Evolutionary conservation across 1,140 invertebrate species (phyloP).

Genomic region (Achroia grisella): DNA sequence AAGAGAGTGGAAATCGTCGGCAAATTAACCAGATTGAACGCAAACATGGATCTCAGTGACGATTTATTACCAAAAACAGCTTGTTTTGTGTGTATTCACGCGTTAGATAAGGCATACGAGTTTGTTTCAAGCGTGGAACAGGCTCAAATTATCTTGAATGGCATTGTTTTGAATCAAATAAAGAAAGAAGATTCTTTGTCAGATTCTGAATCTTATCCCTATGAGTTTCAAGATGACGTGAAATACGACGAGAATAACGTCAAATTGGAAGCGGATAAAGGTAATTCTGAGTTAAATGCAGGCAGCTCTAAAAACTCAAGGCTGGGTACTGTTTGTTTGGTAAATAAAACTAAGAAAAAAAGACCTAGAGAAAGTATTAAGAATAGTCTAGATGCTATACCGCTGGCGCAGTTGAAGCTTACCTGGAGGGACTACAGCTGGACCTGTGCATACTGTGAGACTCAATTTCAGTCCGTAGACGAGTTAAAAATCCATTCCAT

Average conservation of each 20-base stretch:
- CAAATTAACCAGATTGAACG: constrained; percentile 29
- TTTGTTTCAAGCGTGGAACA: constrained; percentile 35
- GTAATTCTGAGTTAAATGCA: neutral
- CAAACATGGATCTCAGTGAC: constrained; percentile 15
- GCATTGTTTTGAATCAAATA: constrained; percentile 11
- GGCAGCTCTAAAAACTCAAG: neutral
- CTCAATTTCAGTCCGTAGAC: constrained; percentile 8
- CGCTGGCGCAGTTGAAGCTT: constrained; percentile 12
- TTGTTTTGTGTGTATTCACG: constrained; percentile 40
- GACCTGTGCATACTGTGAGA: constrained; percentile 14
- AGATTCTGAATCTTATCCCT: neutral
- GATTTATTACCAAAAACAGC: constrained; percentile 36
- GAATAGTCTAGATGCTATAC: constrained; percentile 6
- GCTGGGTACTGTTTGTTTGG: neutral
- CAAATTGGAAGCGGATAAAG: constrained; percentile 3
- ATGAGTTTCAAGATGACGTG: constrained; percentile 4
- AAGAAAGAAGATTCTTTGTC: constrained; percentile 3
- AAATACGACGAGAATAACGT: constrained; percentile 4
- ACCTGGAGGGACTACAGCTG: constrained; percentile 20
- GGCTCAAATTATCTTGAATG: constrained; percentile 31
- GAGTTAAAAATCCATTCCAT: constrained; percentile 15
- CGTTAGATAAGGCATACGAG: constrained; percentile 37
- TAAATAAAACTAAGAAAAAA: constrained; percentile 5
- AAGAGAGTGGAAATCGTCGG: constrained; percentile 26
- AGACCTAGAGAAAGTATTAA: neutral